Base-by-base conservation (phyloP, 1,140 invertebrate species). In the Tetramorium parvispinum region DNA sequence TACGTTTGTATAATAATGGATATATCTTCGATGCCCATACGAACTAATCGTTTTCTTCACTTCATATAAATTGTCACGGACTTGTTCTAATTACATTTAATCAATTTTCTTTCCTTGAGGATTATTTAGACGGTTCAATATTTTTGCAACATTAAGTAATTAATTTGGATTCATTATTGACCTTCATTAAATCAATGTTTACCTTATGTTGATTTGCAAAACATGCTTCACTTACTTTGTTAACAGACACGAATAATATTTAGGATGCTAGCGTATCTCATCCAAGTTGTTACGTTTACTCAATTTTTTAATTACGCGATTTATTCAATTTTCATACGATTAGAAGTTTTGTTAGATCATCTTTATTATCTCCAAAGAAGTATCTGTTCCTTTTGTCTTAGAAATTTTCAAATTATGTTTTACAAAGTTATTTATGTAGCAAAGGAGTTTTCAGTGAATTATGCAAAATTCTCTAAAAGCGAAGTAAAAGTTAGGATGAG, bases 131-230 rank as follows among this genome's bases (percentile, higher is more conserved):
- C 37, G 13, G 59, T 76, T 3, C 13, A 1, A 77, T 27, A 2
- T 61, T 77, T 0, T 27, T 61, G 16, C 21, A 24, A 43, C 13
- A 57, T 40, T 8, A 27, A 77, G 8, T 32, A 8, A 61, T 61
- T 77, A 61, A 77, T 27, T 61, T 13, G 13, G 0, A 40, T 75
- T 75, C 5, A 57, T 59, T 46, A 32, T 24, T 0, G 1, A n/a
- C 40, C n/a, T n/a, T n/a, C n/a, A n/a, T 3, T 61, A 61, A 43
- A 61, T 76, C 16, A 76, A 76, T 46, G 16, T 77, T 77, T 57
- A 43, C 0, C 37, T 24, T 24, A 40, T 16, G 13, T 27, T 77
- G 16, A 46, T 77, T 77, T 57, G 27, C 5, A 7, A 75, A 24
- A 7, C 16, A 16, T 57, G 16, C 10, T 61, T 61, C n/a, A 46